Conservation (phyloP, 2,888 invertebrate species). For the Drosophila anomalata region DNA sequence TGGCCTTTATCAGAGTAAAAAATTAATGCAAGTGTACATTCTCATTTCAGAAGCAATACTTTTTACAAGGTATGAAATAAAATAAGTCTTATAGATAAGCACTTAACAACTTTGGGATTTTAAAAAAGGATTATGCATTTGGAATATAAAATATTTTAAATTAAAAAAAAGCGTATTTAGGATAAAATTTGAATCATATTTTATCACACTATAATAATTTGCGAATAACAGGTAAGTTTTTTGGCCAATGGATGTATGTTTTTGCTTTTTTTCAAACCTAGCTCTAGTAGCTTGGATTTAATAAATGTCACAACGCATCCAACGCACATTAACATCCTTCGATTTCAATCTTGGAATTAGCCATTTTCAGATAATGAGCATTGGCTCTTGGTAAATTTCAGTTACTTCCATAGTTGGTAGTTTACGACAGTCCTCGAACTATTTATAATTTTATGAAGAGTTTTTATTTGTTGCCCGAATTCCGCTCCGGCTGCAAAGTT, state of each 20-base stretch:
- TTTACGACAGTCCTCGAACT: conserved; percentile 6
- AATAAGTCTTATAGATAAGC: too few species aligned
- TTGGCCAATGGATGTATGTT: too few species aligned
- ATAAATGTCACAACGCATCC: not conserved
- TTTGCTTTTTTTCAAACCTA: not conserved
- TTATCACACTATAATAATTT: too few species aligned
- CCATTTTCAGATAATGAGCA: conserved; percentile 53
- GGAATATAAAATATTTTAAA: too few species aligned
- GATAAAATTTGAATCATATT: too few species aligned
- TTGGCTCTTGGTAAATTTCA: conserved; percentile 35
- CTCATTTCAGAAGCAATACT: too few species aligned
- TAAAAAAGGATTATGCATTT: too few species aligned
- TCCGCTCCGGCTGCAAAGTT: conserved; percentile 53
- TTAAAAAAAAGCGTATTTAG: too few species aligned
- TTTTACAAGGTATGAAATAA: too few species aligned
- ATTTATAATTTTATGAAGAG: conserved; percentile 41
- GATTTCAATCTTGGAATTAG: conserved; percentile 21
- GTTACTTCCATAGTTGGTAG: conserved; percentile 2
- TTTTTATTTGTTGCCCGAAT: conserved; percentile 38
- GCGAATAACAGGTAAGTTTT: too few species aligned
- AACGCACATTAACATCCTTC: not conserved
- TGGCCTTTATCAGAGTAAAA: not conserved
- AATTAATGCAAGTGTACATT: not conserved
- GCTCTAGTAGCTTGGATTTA: not conserved
- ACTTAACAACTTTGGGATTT: too few species aligned